Evolutionary conservation across 2,888 invertebrate species (phyloP), one percentile per base, ranked within the genome.

Genomic region (Drosophila nr. fundita): DNA sequence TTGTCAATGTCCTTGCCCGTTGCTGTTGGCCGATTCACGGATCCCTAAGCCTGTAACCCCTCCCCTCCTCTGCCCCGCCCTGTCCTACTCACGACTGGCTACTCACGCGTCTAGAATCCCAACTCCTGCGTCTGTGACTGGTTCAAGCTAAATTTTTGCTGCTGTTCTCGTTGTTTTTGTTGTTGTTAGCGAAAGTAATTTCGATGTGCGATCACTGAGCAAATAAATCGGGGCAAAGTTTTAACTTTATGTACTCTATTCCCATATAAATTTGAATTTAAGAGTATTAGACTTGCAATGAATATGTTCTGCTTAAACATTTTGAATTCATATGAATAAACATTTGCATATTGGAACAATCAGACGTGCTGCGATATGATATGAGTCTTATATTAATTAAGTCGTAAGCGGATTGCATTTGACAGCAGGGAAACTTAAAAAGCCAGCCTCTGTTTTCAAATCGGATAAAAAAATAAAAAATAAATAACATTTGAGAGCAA

Each of bases 1-100:
- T 80, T 83, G 81, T 70, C 81, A 77, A 73, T 77, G 68, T 72
- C 68, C 66, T 72, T 72, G 66, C 30, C 57, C 40, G 24, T 29
- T 57, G 57, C 57, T 48, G 52, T 61, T 67, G 65, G 42, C 42
- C 80, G 34, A 53, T 36, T 69, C 66, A 60, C 53, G 34, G n/a
- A 18, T 38, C 59, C 40, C 55, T 21, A 21, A 45, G 15, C 45
- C 45, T 13, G 15, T 45, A 45, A 45, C 45, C 4, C 15, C 27
- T 45, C 21, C 52, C 13, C 24, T 32, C 36, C 7, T 4, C 18
- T 36, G 10, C 10, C 40, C 18, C 18, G 30, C 15, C 11, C 32
- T 11, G 32, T 21, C 49, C 48, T 8, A 45, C 24, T 24, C 45
- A 8, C 45, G 45, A 45, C 45, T 45, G 45, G 21, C 21, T 48